Percentiles rank a stretch among this genome's conserved stretches.
phyloP scores from a whole-genome alignment of 2,797 vertebrate genomes.

The Phoxinus dragarum region DNA sequence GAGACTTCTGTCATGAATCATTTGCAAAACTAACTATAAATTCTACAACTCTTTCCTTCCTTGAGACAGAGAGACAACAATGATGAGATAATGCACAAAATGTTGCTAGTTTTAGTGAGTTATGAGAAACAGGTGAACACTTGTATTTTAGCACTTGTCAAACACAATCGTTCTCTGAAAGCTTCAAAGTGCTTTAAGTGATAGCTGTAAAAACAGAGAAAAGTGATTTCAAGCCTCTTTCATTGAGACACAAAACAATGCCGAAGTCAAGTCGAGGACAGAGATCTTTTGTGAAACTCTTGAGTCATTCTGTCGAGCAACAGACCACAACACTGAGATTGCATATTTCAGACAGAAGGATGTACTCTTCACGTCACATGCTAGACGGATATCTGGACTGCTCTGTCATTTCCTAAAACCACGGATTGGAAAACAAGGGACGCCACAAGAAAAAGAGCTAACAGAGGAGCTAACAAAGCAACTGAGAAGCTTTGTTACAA shows the following conservation, averaged over 20 bases:
- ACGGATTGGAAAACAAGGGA: conserved; percentile 31
- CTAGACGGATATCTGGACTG: neutral
- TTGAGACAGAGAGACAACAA: neutral
- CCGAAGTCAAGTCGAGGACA: conserved; percentile 20
- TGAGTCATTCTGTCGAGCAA: conserved; percentile 12
- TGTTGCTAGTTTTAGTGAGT: neutral
- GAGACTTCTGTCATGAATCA: neutral
- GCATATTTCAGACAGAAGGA: neutral
- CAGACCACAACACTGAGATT: conserved; percentile 6
- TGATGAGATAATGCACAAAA: neutral
- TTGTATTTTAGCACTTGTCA: neutral
- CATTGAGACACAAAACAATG: neutral
- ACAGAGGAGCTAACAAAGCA: neutral
- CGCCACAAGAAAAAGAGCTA: conserved; percentile 20
- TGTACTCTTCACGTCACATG: conserved; percentile 5
- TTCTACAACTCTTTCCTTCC: neutral
- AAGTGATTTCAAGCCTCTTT: neutral
- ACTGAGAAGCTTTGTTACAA: neutral
- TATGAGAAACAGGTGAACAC: neutral
- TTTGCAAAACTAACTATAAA: neutral
- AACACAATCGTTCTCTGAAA: neutral
- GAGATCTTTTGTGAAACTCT: conserved; percentile 18
- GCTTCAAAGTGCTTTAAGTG: conserved; percentile 1
- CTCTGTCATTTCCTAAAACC: conserved; percentile 38
- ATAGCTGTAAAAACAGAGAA: neutral